Base-by-base conservation (phyloP, 1,140 invertebrate species). In the Bathynomus jamesi region DNA sequence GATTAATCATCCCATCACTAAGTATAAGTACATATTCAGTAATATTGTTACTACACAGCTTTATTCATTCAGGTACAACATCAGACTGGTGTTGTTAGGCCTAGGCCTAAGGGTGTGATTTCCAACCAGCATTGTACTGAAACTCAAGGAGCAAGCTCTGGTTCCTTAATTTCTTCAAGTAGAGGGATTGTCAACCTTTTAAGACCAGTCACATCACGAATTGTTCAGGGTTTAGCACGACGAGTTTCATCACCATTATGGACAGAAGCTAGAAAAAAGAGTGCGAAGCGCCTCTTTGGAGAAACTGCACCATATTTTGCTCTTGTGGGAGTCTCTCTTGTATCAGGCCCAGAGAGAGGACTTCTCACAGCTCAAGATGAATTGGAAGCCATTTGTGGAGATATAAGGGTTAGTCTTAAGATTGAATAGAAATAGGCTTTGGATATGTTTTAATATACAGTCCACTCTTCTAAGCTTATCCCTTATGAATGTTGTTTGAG, bases 331-430 rank as follows among this genome's bases (percentile, higher is more conserved):
- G 85, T 91, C 0, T 89, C 88, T 61, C 80, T 91, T 67, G 89
- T 89, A 5, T 88, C 89, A 28, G 90, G 89, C 1, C 74, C 79
- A 85, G 86, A 61, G 28, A 71, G 63, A 29, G 89, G 89, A 4
- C 86, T 91, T 63, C 80, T 92, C n/a, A 91, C 89, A 2, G 89
- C 90, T 78, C 88, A 92, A 72, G 89, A 92, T 80, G 89, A 92
- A 82, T 79, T 91, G 4, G 90, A 92, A 82, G 87, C 87, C 32
- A 84, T 92, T 13, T 92, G 90, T 76, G 89, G 87, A 85, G 89
- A 92, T 83, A 92, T 93, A 67, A 82, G 89, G 74, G 88, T 89
- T 24, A 74, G 72, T 74, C 60, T 53, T n/a, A n/a, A n/a, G n/a
- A n/a, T n/a, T n/a, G n/a, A n/a, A n/a, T n/a, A n/a, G n/a, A n/a